Evolutionary conservation across 1,140 invertebrate genomes (phyloP).

Genomic region (Mizuhopecten yessoensis): DNA sequence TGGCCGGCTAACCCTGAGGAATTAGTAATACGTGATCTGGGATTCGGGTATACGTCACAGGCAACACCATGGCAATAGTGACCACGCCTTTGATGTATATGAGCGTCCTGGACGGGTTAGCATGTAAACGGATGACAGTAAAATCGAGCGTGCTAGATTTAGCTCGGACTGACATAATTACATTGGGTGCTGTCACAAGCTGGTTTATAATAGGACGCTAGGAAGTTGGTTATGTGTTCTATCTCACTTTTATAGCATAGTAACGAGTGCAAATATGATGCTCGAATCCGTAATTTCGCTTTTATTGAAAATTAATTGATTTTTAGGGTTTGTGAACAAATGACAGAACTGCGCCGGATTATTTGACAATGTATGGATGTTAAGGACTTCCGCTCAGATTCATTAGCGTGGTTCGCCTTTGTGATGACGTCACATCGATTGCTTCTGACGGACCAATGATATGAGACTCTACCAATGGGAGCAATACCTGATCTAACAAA

Average conservation of each 20-base stretch:
- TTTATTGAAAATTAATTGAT: slow-evolving; percentile 16
- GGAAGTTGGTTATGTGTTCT: neutral
- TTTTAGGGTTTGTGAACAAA: slow-evolving; percentile 9
- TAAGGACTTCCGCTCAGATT: slow-evolving; percentile 25
- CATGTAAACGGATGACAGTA: slow-evolving; percentile 33
- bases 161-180: slow-evolving; percentile 1
- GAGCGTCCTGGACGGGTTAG: neutral
- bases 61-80: neutral
- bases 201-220: neutral
- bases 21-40: too few relatives aligned
- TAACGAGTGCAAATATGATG: neutral
- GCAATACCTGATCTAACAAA: neutral
- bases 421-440: slow-evolving; percentile 30
- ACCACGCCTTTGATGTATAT: neutral
- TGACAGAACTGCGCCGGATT: slow-evolving; percentile 37
- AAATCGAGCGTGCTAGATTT: neutral
- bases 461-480: neutral
- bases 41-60: neutral
- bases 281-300: slow-evolving; percentile 31
- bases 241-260: neutral
- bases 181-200: neutral
- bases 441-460: neutral
- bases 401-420: neutral
- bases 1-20: too few relatives aligned
- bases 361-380: neutral